A percentile compares a stretch with the other conserved stretches of the same genome.
Conservation (phyloP, 2,888 invertebrate species). For the Lathronympha strigana region DNA sequence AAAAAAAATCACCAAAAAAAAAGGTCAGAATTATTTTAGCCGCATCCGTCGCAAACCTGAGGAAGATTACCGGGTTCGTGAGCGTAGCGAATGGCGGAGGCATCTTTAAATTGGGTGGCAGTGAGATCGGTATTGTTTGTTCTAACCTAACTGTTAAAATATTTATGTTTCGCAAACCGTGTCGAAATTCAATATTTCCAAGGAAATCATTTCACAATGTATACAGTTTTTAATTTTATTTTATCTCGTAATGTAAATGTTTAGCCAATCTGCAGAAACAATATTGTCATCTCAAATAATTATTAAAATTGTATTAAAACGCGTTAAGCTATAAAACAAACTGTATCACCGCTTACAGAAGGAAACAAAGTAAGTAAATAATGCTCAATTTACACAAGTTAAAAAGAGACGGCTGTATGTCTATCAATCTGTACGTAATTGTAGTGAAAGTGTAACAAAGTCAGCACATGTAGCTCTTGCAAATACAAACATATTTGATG, state of each 20-base stretch:
- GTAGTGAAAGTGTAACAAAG: constrained; percentile 60
- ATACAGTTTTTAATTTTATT: too few relatives aligned
- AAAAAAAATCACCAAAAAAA: too few relatives aligned
- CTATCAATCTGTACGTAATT: constrained; percentile 38
- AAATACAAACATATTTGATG: background rate
- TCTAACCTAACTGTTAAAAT: too few relatives aligned
- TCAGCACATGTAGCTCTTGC: constrained; percentile 36
- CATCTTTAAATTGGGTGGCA: too few relatives aligned
- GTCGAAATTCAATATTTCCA: too few relatives aligned
- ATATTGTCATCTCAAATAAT: background rate
- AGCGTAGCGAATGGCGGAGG: too few relatives aligned
- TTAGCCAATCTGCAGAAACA: background rate
- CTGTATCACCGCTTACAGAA: background rate
- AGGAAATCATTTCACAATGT: too few relatives aligned
- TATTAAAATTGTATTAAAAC: background rate
- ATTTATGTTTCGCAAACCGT: too few relatives aligned
- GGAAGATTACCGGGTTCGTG: too few relatives aligned
- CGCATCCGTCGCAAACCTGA: too few relatives aligned
- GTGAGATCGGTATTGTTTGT: too few relatives aligned
- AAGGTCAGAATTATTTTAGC: too few relatives aligned
- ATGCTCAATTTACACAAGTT: background rate
- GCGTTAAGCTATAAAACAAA: background rate
- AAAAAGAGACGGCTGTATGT: constrained; percentile 38
- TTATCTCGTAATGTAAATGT: background rate
- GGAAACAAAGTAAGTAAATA: background rate